Evolutionary conservation across 2,888 invertebrate species (phyloP), one percentile per base, ranked within the genome.

Genomic region (Rotaria macrura): DNA sequence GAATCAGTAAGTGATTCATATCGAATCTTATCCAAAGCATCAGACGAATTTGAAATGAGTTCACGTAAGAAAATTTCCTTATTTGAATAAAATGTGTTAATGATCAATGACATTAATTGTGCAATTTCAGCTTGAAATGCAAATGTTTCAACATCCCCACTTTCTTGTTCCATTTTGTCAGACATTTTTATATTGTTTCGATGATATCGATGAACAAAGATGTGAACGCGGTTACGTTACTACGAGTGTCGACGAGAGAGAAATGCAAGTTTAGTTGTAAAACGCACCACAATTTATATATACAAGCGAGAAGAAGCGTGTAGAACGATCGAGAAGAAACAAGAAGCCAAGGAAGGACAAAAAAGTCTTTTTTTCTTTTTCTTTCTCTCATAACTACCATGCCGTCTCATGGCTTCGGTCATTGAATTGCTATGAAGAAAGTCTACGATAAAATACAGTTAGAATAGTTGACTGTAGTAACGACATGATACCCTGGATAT

Each of bases 61-160:
- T 99, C 99, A 92, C 98, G 93, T 87, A 99, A 94, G 92, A 99
- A 99, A 90, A 99, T 97, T 92, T 99, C 99, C 93, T 99, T 99
- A 93, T 99, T 99, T 0, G 97, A 97, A 92, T 99, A 99, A 93
- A 99, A 99, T 86, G 99, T 99, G 94, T 99, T 99, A 94, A 99
- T 99, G 93, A 99, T 99, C 92, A 99, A 93, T 89, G 96, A 96
- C 98, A 99, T 98, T 91, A 99, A 94, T 94, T 92, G 92, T 91
- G 98, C 98, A 92, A 99, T 99, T 93, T 99, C 98, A 90, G 98
- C 98, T 93, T 99, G 98, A 93, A 99, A 99, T 92, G 97, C 98
- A 92, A 99, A 99, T 91, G 97, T 98, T 92, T 99, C 98, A 87
- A 94, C 94, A 89, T 95, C 95, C 25, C 88, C 89, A 65, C 2